These are phyloP conservation scores for Cheilosia variabilis DNA, from an alignment of 2,888 invertebrate genomes.

Conservation along the genomic window DNA sequence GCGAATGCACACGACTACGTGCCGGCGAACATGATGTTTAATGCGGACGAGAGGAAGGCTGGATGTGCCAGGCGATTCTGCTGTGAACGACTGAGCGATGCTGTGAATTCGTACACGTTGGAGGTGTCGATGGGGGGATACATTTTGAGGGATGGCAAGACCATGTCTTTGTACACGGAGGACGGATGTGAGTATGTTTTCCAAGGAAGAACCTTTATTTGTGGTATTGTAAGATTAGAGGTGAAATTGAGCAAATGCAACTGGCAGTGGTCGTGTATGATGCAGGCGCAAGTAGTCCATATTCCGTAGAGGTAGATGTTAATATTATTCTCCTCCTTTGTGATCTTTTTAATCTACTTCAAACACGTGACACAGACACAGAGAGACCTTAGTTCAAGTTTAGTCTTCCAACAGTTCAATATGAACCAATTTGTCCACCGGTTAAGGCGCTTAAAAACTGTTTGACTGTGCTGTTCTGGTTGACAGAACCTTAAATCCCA, in stretches of 20 bases:
- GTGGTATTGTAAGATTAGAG: not conserved
- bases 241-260: not conserved
- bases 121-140: constrained; percentile 97
- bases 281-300: too few relatives aligned
- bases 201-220: not conserved
- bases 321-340: too few relatives aligned
- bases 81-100: constrained; percentile 89
- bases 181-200: constrained; percentile 95
- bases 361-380: too few relatives aligned
- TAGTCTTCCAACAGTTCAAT: too few relatives aligned
- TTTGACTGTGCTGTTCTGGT: too few relatives aligned
- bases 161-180: constrained; percentile 94
- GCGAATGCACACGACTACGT: constrained; percentile 95
- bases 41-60: constrained; percentile 92
- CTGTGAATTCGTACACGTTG: constrained; percentile 94
- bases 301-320: too few relatives aligned
- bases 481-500: too few relatives aligned
- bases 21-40: constrained; percentile 94
- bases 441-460: too few relatives aligned
- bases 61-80: constrained; percentile 95
- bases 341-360: too few relatives aligned
- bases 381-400: too few relatives aligned
- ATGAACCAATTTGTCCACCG: too few relatives aligned
- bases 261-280: not conserved
- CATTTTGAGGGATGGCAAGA: constrained; percentile 87